Percentiles rank a stretch among this genome's conserved stretches.
Evolutionary conservation across 2,797 vertebrate genomes (phyloP).

Genomic region (Falco novaeseelandiae): DNA sequence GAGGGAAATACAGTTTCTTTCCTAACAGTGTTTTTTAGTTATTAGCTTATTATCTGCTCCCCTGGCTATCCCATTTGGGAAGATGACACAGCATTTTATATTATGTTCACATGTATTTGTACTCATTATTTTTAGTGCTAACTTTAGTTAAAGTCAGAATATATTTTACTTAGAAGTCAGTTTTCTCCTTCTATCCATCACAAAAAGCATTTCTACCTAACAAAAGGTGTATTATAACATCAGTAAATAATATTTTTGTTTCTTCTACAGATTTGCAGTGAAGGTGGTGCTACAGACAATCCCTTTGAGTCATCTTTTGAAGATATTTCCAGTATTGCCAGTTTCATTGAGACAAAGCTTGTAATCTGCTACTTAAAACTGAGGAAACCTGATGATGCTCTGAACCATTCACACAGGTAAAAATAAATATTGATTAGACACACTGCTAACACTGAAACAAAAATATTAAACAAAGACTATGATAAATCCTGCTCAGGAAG

Average conservation of each 20-base stretch:
- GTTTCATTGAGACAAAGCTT: conserved; percentile 79
- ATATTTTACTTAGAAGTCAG: background rate
- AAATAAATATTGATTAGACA: conserved; percentile 2
- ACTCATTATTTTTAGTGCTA: background rate
- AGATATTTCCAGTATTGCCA: conserved; percentile 73
- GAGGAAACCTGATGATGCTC: conserved; percentile 73
- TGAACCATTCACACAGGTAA: conserved; percentile 81
- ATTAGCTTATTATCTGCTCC: conserved; percentile 31
- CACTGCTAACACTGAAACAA: background rate
- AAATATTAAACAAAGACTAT: background rate
- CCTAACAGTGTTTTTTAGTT: background rate
- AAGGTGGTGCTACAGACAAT: conserved; percentile 68
- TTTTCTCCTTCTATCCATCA: conserved; percentile 2
- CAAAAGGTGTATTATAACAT: background rate
- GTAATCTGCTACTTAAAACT: conserved; percentile 76
- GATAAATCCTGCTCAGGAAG: background rate
- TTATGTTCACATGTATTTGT: background rate
- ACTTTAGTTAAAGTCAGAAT: background rate
- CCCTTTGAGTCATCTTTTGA: conserved; percentile 65
- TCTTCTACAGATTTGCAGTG: conserved; percentile 74
- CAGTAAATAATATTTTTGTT: background rate
- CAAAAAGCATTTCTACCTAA: background rate
- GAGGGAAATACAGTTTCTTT: background rate
- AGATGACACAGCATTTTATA: background rate
- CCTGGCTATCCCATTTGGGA: background rate